These are phyloP conservation scores for Amblyteles armatorius DNA, from an alignment of 2,888 invertebrate species.

Conservation along the genomic window DNA sequence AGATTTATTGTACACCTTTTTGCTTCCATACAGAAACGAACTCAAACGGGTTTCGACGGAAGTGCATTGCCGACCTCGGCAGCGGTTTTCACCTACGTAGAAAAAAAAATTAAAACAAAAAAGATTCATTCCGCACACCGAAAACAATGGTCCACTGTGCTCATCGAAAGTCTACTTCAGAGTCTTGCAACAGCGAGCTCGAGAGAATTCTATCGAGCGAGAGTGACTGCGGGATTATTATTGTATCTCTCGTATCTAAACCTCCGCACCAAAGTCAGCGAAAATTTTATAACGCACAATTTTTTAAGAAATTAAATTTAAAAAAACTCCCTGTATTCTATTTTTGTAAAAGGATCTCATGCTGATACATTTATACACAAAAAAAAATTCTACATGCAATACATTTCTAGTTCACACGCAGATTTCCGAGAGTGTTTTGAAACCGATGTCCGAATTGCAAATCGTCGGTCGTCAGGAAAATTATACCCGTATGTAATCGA, in stretches of 20 bases:
- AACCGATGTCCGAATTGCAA: no score
- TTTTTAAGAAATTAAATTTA: background rate
- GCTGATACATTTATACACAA: background rate
- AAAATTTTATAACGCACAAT: background rate
- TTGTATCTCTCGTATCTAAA: background rate
- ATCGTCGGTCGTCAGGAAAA: no score
- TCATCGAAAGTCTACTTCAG: constrained; percentile 38
- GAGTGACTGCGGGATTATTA: constrained; percentile 26
- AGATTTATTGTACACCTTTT: background rate
- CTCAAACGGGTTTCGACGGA: constrained; percentile 10
- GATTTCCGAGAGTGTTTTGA: no score
- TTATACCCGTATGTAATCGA: no score
- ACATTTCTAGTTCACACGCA: no score
- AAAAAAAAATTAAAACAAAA: background rate
- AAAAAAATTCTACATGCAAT: no score
- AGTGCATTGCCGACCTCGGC: background rate
- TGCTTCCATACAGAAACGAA: background rate
- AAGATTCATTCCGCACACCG: constrained; percentile 3
- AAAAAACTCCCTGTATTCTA: background rate
- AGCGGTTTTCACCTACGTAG: constrained; percentile 10
- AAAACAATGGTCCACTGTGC: constrained; percentile 57
- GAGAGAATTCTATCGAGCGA: constrained; percentile 25
- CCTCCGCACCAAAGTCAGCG: background rate
- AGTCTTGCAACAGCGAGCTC: constrained; percentile 12
- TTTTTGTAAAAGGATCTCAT: background rate